phyloP scores from a whole-genome alignment of 2,888 invertebrate species.

The Callosobruchus maculatus region DNA sequence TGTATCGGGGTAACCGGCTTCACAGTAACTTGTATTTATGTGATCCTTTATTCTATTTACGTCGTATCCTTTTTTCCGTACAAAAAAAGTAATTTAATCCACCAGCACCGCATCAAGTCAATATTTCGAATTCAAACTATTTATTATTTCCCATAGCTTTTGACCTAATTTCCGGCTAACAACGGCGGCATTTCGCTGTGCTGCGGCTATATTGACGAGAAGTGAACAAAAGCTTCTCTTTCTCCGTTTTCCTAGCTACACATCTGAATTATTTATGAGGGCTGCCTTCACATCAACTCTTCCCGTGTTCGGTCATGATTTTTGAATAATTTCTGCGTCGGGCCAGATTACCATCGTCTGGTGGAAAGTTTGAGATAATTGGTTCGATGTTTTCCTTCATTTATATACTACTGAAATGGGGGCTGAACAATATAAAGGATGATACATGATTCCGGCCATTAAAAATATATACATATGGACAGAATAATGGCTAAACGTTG shows the following conservation, averaged over 20 bases:
- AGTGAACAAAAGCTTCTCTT: neutral
- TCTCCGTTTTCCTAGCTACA: neutral
- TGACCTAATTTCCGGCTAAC: neutral
- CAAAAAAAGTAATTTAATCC: neutral
- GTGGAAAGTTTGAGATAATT: neutral
- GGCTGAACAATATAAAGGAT: neutral
- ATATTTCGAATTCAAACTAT: neutral
- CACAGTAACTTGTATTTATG: neutral
- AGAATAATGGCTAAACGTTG: neutral
- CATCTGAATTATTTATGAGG: neutral
- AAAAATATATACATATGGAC: neutral
- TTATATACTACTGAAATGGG: neutral
- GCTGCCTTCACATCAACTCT: neutral
- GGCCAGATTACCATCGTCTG: neutral
- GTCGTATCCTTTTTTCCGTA: neutral
- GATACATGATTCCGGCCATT: neutral
- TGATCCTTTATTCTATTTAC: neutral
- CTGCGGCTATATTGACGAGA: neutral
- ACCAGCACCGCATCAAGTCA: neutral
- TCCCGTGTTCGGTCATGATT: neutral
- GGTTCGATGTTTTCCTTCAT: neutral
- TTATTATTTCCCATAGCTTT: neutral
- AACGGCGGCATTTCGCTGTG: neutral
- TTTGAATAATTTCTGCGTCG: neutral
- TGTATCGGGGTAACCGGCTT: no score